Base-by-base conservation (phyloP, 2,888 invertebrate species). In the Cancer borealis region DNA sequence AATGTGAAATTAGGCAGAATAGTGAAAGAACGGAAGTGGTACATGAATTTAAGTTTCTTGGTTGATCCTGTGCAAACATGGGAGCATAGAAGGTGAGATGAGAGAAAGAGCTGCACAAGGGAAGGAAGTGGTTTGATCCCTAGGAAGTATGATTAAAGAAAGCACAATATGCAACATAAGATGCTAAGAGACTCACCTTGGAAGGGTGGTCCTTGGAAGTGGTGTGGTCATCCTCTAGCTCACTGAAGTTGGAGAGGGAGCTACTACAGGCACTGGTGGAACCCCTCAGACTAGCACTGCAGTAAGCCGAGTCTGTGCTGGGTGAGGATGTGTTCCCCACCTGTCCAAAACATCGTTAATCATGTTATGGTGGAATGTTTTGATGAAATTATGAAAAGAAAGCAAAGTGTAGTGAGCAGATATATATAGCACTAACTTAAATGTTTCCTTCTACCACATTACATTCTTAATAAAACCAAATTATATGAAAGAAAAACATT, bases 241-340 rank as follows among this genome's bases (percentile, higher is more conserved):
- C 95, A 88, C 94, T 95, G 49, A 91, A 87, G 87, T 93, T 95
- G 88, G 95, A 95, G 84, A 92, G 94, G 30, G 93, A 93, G 89
- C 95, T 95, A 84, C 93, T 95, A 66, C 95, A 88, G 84, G 93
- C 94, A 79, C 95, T 94, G 92, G 93, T 73, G 39, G 92, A 92
- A 12, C 92, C 94, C n/a, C 95, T 88, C 79, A 92, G 60, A n/a
- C 95, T 92, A 12, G 66, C 91, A 49, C 92, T 94, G 46, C 94
- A 88, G 84, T 95, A 95, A 8, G 95, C 95, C 3, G 94, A 94
- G 88, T 95, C 95, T 60, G 92, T 79, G 54, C 95, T 95, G 12
- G 91, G 73, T 39, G 93, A 94, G 14, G 46, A 73, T 26, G 47
- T 87, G 60, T 47, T 94, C 26, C 90, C 84, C 47, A 94, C 90